Base-by-base conservation (phyloP, 1,140 invertebrate species). In the Atopsyche davidsoni region DNA sequence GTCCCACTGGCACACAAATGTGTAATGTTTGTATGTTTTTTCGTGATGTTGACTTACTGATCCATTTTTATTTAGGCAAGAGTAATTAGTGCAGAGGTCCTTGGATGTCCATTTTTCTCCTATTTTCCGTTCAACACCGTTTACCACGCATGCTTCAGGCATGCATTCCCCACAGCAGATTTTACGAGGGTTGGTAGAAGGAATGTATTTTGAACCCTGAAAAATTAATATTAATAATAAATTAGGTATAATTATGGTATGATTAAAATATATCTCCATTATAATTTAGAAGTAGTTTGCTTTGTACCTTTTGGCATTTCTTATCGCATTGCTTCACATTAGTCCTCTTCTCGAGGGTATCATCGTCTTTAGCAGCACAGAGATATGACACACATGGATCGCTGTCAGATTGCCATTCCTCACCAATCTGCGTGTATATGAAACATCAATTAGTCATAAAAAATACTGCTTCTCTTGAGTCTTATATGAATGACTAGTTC, bases 81-180 rank as follows among this genome's bases (percentile, higher is more conserved):
- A 65, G 47, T 75, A 82, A 28, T 71, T 75, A 4, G 71, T 75
- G 55, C 82, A 85, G 58, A 71, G 69, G 65, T 84, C 81, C 0
- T 59, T 24, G 0, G 79, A 81, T 0, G 63, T 63, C 81, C 81
- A 84, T 31, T 64, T 61, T 2, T 72, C 67, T 1, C 73, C 77
- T n/a, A 80, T 61, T 3, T 66, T 49, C 28, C 73, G 69, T 6
- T 76, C 53, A 2, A 60, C 49, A 1, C 73, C 78, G 39, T 76
- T 68, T 9, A 79, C 64, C 1, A 83, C 70, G 58, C 85, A 87
- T 11, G 74, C 76, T 3, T 76, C 65, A 31, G 77, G 75, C 22
- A 75, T 52, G 58, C 85, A 87, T 18, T 72, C 65, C 4, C 85
- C 85, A 52, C 85, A 87, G 56, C 85, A 87, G 47, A 72, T 34